phyloP scores from a whole-genome alignment of 2,113 vertebrate species.

The Carollia perspicillata region DNA sequence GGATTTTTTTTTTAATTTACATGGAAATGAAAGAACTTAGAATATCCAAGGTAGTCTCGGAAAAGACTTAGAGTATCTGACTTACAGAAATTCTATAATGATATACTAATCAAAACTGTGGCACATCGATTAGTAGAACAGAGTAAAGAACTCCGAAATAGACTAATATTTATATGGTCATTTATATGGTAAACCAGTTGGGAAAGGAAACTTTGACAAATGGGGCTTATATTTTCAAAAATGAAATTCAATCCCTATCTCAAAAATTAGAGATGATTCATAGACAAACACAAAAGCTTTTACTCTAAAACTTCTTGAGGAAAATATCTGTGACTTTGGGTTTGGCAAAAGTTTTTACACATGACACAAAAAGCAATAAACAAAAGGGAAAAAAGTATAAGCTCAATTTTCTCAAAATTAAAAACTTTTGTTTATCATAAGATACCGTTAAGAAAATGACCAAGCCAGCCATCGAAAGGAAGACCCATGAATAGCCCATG shows the following conservation, averaged over 20 bases:
- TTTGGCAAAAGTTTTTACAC: background rate
- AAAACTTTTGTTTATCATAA: background rate
- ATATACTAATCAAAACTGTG: background rate
- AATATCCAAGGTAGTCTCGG: constrained; percentile 20
- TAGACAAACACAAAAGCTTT: background rate
- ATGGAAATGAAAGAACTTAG: background rate
- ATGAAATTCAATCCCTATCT: background rate
- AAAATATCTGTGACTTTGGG: constrained; percentile 17
- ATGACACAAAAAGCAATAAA: background rate
- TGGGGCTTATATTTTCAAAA: background rate
- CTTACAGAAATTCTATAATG: background rate
- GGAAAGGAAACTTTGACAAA: background rate
- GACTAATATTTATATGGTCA: background rate
- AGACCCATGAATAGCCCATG: background rate
- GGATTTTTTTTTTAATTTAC: background rate
- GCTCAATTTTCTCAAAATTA: background rate
- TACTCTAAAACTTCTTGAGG: background rate
- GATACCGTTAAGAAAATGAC: background rate
- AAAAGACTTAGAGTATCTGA: background rate
- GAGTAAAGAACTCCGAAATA: background rate
- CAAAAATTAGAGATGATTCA: constrained; percentile 14
- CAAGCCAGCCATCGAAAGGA: background rate
- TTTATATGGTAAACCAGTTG: background rate
- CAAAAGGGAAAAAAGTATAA: background rate
- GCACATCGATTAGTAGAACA: background rate